These are phyloP conservation scores for Elymnias hypermnestra DNA, from an alignment of 1,140 invertebrate species.

Conservation along the genomic window DNA sequence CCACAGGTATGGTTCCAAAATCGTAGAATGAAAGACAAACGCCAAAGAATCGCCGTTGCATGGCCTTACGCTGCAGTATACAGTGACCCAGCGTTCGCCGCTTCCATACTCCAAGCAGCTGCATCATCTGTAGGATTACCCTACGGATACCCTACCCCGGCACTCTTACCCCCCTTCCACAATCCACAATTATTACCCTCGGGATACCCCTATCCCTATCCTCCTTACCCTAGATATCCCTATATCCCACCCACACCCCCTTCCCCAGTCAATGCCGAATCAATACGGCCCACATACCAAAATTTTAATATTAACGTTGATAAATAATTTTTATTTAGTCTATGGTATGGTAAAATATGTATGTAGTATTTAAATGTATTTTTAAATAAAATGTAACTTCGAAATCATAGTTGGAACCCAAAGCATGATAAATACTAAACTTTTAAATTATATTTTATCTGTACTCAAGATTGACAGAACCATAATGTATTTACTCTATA, in stretches of 20 bases:
- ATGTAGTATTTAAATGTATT: neutral
- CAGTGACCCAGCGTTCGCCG: constrained; percentile 93
- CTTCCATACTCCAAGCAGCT: constrained; percentile 92
- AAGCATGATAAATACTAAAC: too few relatives aligned
- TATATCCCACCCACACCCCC: constrained; percentile 56
- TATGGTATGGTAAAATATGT: constrained; percentile 1
- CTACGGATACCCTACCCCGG: constrained; percentile 75
- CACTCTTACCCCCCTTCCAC: constrained; percentile 71
- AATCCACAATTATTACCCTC: constrained; percentile 70
- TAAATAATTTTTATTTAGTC: constrained; percentile 37
- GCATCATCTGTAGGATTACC: constrained; percentile 81
- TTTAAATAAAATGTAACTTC: too few relatives aligned
- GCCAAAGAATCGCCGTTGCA: constrained; percentile 93
- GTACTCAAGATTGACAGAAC: too few relatives aligned
- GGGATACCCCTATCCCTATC: constrained; percentile 64
- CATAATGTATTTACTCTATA: too few relatives aligned
- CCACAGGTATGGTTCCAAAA: constrained; percentile 99
- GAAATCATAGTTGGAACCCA: too few relatives aligned
- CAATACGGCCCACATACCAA: constrained; percentile 51
- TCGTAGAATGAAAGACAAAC: constrained; percentile 98
- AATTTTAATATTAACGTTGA: constrained; percentile 66
- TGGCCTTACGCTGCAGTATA: constrained; percentile 97
- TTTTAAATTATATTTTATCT: too few relatives aligned
- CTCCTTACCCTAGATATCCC: constrained; percentile 53
- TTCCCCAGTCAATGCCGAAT: constrained; percentile 50